A percentile compares a stretch with the other conserved stretches of the same genome.
Evolutionary conservation across 2,888 invertebrate genomes (phyloP).

Genomic region (Coelopa pilipes): DNA sequence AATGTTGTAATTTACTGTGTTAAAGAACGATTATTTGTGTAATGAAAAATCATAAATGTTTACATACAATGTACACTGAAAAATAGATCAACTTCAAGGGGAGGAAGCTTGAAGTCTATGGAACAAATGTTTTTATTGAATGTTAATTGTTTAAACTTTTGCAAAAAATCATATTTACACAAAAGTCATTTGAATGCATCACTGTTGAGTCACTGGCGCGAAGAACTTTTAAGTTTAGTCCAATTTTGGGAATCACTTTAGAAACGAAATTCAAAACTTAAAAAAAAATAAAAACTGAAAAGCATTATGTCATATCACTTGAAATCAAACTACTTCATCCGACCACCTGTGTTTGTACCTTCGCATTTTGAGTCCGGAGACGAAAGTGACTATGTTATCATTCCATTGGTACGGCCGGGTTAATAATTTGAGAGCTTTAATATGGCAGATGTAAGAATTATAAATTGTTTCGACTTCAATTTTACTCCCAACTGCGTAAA

Average conservation of each 20-base stretch:
- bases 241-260: no score
- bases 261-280: no score
- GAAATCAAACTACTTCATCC: conserved; percentile 2
- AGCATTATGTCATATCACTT: not conserved
- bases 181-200: not conserved
- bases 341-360: conserved; percentile 22
- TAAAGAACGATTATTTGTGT: conserved; percentile 43
- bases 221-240: no score
- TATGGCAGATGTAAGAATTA: no score
- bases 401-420: no score
- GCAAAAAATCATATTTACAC: conserved; percentile 5
- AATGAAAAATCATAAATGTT: conserved; percentile 33
- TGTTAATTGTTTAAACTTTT: not conserved
- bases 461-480: no score
- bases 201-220: no score
- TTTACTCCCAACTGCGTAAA: no score
- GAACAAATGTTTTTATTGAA: not conserved
- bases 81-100: conserved; percentile 17
- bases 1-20: conserved; percentile 67
- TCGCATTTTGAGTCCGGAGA: no score
- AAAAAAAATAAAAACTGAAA: not conserved
- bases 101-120: not conserved
- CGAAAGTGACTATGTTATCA: no score
- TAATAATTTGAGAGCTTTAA: no score
- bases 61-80: not conserved